These are phyloP conservation scores for Lepidotrigona ventralis DNA, from an alignment of 1,140 invertebrate species.

Conservation along the genomic window DNA sequence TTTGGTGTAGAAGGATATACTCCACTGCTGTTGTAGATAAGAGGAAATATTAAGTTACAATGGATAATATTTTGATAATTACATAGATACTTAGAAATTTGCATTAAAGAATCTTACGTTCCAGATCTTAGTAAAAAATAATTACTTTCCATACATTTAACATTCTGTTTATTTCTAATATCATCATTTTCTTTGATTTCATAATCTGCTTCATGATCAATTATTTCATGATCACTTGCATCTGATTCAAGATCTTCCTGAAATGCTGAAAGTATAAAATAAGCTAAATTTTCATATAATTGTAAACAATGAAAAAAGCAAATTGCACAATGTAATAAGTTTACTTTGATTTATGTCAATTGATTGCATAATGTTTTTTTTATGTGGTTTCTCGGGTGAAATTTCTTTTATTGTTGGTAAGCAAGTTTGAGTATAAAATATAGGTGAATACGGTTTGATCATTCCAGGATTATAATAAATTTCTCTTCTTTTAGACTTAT, in stretches of 20 bases:
- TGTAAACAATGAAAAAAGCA: neutral
- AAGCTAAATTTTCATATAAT: neutral
- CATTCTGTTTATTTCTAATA: constrained; percentile 25
- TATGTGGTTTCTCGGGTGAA: constrained; percentile 37
- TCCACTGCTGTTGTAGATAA: constrained; percentile 7
- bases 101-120: constrained; percentile 19
- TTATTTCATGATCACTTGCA: constrained; percentile 52
- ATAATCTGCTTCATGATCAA: constrained; percentile 30
- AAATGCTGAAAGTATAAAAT: constrained; percentile 51
- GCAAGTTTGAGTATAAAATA: neutral
- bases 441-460: constrained; percentile 7
- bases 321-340: neutral
- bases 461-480: constrained; percentile 38
- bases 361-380: constrained; percentile 24
- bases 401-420: constrained; percentile 58
- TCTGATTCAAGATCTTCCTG: constrained; percentile 65
- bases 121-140: neutral
- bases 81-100: constrained; percentile 44
- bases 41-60: neutral
- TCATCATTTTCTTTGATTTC: constrained; percentile 10
- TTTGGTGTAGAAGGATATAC: constrained; percentile 41
- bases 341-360: constrained; percentile 45
- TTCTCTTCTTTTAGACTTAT: constrained; percentile 45
- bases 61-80: neutral
- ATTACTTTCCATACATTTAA: neutral